phyloP scores from a whole-genome alignment of 2,888 invertebrate genomes.

The Isotomurus palustris region DNA sequence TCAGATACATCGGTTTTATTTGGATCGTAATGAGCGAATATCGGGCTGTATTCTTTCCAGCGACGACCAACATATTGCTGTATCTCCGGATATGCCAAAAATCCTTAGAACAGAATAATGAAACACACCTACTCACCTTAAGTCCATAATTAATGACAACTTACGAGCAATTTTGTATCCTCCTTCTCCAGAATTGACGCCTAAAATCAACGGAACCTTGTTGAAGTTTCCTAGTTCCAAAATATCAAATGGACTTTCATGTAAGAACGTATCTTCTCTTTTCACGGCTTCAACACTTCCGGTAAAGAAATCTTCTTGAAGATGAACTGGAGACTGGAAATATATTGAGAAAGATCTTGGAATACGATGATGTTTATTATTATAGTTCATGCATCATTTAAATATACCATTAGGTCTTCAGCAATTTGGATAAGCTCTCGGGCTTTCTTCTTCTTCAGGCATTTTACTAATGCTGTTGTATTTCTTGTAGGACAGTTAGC shows the following conservation, averaged over 20 bases:
- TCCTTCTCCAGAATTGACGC: constrained; percentile 38
- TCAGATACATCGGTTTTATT: constrained; percentile 22
- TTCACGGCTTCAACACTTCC: constrained; percentile 25
- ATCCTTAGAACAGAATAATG: constrained; percentile 16
- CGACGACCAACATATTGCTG: constrained; percentile 17
- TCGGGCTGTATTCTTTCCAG: constrained; percentile 32
- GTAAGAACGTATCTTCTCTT: constrained; percentile 35
- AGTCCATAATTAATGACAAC: neutral
- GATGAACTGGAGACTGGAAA: constrained; percentile 24
- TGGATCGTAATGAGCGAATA: constrained; percentile 24
- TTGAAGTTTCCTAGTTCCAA: constrained; percentile 38
- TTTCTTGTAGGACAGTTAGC: constrained; percentile 35
- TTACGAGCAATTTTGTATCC: constrained; percentile 34
- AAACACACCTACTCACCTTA: neutral
- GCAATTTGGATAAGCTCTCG: constrained; percentile 18
- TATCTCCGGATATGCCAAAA: constrained; percentile 22
- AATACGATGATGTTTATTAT: neutral
- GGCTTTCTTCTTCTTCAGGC: constrained; percentile 31
- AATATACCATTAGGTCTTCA: constrained; percentile 16
- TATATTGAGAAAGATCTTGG: neutral
- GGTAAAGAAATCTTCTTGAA: constrained; percentile 23
- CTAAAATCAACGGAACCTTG: constrained; percentile 39
- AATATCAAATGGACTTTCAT: constrained; percentile 32
- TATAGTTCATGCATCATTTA: neutral
- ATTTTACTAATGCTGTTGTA: constrained; percentile 32